phyloP scores from a whole-genome alignment of 1,140 invertebrate species.

The Cherax destructor region DNA sequence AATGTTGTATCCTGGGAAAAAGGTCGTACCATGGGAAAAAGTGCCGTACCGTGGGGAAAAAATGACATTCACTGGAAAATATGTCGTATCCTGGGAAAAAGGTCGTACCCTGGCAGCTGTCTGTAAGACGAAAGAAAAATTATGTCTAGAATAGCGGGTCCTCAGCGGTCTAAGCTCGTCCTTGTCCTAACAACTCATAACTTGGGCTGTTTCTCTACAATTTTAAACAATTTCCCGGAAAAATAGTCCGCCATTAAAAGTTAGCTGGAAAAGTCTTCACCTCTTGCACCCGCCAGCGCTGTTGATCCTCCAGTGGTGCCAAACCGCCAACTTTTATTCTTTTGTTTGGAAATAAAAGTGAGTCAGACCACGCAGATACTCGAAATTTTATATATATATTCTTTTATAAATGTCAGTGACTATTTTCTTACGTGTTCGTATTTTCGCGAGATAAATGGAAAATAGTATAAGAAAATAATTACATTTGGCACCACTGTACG shows the following conservation, averaged over 20 bases:
- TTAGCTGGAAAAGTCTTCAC: slow-evolving; percentile 16
- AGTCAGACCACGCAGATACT: too few species aligned
- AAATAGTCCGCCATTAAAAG: slow-evolving; percentile 7
- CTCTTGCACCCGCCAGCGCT: not conserved
- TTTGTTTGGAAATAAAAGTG: not conserved
- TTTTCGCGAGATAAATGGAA: not conserved
- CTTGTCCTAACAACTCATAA: not conserved
- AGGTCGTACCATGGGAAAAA: too few species aligned
- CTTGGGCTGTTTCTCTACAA: slow-evolving; percentile 16
- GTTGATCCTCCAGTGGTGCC: not conserved
- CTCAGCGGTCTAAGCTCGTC: not conserved
- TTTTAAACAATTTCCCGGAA: slow-evolving; percentile 9
- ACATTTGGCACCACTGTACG: not conserved
- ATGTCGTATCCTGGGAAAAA: too few species aligned
- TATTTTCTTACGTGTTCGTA: not conserved
- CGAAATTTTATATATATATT: too few species aligned
- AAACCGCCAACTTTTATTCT: not conserved
- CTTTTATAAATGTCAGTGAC: not conserved
- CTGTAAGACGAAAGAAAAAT: too few species aligned
- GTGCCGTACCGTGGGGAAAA: too few species aligned
- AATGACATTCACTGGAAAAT: too few species aligned
- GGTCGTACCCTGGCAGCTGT: too few species aligned
- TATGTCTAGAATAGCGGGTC: too few species aligned
- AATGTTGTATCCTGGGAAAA: too few species aligned
- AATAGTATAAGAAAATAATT: not conserved